Evolutionary conservation across 2,888 invertebrate species (phyloP), one percentile per base, ranked within the genome.

Genomic region (Cetonia aurata): DNA sequence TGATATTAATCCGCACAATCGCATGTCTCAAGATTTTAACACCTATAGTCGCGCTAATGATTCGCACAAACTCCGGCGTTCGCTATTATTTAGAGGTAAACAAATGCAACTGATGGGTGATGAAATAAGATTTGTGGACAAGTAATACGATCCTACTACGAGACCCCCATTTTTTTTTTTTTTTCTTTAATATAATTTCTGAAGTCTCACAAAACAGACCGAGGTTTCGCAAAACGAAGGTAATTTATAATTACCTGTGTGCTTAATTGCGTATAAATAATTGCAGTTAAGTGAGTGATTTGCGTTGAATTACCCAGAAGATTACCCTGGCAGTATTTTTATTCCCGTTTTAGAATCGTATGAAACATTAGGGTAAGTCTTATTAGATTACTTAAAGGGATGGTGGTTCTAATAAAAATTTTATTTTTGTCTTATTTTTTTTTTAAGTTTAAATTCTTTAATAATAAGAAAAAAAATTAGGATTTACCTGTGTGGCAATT

Each of bases 401-500:
- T 59, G 37, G 8, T 56, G 6, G 56, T 2, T 31, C 6, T 56
- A 25, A 15, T 15, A 55, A 17, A 33, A 33, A 33, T n/a, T n/a
- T n/a, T n/a, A n/a, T n/a, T n/a, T n/a, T n/a, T n/a, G n/a, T n/a
- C n/a, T n/a, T n/a, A n/a, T n/a, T n/a, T n/a, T n/a, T n/a, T 25
- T 25, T 25, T 25, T 25, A 25, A 25, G 25, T 1, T 1, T 25
- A 1, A 25, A 25, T 25, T 25, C 1, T 25, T 25, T 25, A 25
- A 25, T 3, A 25, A 25, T 3, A 25, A 25, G 4, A 25, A 25
- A 25, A 25, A 25, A 25, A 25, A 25, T 4, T 3, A 25, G 13
- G 42, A 84, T 87, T 87, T 83, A 92, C 93, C 91, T 93, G 93
- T 74, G 90, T 88, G 77, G 90, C 86, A 80, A 91, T 81, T 62